Conservation (phyloP, 2,113 vertebrate species). For the Festucalex cinctus region DNA sequence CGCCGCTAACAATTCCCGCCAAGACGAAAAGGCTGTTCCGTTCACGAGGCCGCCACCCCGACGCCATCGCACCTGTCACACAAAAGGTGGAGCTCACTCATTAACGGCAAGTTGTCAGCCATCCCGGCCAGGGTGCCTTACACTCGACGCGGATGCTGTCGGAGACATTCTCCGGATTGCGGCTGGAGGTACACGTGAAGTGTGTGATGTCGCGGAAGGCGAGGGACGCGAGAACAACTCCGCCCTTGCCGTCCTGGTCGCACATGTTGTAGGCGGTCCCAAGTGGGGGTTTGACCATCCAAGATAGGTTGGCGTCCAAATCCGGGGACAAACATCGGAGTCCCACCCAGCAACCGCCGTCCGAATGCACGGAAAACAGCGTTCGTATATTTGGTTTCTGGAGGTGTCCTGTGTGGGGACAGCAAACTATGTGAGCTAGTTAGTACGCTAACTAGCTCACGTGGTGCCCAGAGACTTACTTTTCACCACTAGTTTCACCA, state of each 20-base stretch:
- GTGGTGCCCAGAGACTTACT: not conserved
- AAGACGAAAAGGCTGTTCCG: not conserved
- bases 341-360: not conserved
- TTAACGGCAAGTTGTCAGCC: not conserved
- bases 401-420: not conserved
- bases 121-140: not conserved
- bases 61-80: not conserved
- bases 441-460: no score
- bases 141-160: not conserved
- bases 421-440: not conserved
- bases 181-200: conserved; percentile 7
- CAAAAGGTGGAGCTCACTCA: not conserved
- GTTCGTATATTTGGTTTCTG: not conserved
- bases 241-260: not conserved
- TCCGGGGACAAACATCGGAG: not conserved
- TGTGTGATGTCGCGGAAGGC: not conserved
- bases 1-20: not conserved
- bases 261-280: not conserved
- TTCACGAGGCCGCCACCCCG: not conserved
- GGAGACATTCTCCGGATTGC: not conserved
- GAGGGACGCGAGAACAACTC: not conserved
- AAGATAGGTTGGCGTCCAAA: not conserved
- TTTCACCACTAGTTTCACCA: not conserved
- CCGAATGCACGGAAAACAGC: not conserved
- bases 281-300: not conserved